Percentiles rank a stretch among this genome's conserved stretches.
These are phyloP conservation scores for Malaclemys terrapin DNA, from an alignment of 2,113 vertebrate genomes.

Conservation along the genomic window DNA sequence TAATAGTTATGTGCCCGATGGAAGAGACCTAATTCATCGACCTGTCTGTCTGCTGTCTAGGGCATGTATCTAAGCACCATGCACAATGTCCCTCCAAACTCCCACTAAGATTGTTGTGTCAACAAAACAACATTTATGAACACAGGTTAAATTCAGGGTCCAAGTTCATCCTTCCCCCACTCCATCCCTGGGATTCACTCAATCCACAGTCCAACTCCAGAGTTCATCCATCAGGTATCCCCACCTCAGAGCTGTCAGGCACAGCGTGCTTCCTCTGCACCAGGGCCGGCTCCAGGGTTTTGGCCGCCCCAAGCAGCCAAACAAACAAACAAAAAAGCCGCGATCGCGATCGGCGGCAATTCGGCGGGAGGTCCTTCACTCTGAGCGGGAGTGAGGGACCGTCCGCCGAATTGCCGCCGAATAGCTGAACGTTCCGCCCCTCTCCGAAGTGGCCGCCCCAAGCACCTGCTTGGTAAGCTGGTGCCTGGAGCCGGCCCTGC, in stretches of 20 bases:
- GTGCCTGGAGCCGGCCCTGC: too few relatives aligned
- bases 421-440: too few relatives aligned
- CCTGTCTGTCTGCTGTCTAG: not conserved
- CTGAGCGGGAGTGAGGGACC: too few relatives aligned
- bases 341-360: too few relatives aligned
- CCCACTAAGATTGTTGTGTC: not conserved
- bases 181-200: not conserved
- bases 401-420: too few relatives aligned
- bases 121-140: not conserved
- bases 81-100: not conserved
- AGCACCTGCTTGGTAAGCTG: too few relatives aligned
- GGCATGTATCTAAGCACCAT: not conserved
- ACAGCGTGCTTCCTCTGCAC: not conserved
- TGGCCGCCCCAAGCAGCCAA: too few relatives aligned
- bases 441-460: too few relatives aligned
- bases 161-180: fast-evolving
- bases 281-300: too few relatives aligned
- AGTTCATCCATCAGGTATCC: not conserved
- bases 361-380: too few relatives aligned
- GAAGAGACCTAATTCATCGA: not conserved
- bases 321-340: too few relatives aligned
- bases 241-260: not conserved
- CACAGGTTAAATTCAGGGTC: not conserved
- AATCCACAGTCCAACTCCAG: fast-evolving
- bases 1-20: not conserved